Evolutionary conservation across 2,888 invertebrate species (phyloP), one percentile per base, ranked within the genome.

Genomic region (Pharmacophagus antenor): DNA sequence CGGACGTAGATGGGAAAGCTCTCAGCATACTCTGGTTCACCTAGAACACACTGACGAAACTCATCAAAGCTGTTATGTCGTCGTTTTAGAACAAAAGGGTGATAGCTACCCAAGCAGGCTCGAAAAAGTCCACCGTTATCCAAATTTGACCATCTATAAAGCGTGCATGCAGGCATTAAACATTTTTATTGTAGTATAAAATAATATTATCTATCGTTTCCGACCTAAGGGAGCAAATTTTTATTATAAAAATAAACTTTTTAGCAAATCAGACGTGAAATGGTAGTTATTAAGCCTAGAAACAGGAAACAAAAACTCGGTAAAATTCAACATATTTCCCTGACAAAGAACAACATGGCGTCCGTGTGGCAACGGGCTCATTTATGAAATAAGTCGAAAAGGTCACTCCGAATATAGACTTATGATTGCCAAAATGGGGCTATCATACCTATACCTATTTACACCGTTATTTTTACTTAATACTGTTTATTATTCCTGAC

Each of bases 371-470:
- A 58, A 66, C 62, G 63, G 61, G 62, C 69, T 77, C 65, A 72
- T 79, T 81, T 77, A 70, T 69, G 68, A 73, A 77, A 77, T 76
- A 63, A 49, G 72, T 66, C 62, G 60, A 61, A 79, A 82, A 85
- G 84, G 84, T 82, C 82, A 73, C 48, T 27, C 76, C 75, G 73
- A 76, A 79, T 80, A 79, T 70, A 80, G 77, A 62, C 68, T 67
- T 69, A 71, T 72, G 76, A 74, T 79, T 78, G 73, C 79, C 79
- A 74, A 79, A 83, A 80, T 67, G 61, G 53, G 58, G 58, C 25
- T 58, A 53, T n/a, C 53, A 25, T 47, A 17, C 42, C 27, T 27
- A 27, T 10, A 10, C n/a, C 31, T 31, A 31, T 10, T 0, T 27
- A 27, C 27, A 27, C 10, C 27, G 27, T 10, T 10, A 27, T 27